Base-by-base conservation (phyloP, 1,140 invertebrate genomes). In the Schlechtendalia chinensis region DNA sequence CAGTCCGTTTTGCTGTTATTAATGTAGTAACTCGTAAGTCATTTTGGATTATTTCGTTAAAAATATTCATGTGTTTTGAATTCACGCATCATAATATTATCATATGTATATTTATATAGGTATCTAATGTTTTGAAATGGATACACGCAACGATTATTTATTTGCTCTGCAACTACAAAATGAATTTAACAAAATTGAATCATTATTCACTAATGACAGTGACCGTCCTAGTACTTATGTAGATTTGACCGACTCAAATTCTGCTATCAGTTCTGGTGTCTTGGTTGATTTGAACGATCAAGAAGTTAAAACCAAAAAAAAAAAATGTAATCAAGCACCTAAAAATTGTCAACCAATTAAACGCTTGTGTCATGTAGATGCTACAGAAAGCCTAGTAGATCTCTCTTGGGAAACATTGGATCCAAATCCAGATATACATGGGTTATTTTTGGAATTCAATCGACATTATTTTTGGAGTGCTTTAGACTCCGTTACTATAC, bases 371-470 rank as follows among this genome's bases (percentile, higher is more conserved):
- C 6, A 6, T 19, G 17, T 12, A 14, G 19, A 79, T 2, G 17
- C 10, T 59, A 39, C 53, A 2, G 29, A 63, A 63, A 63, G 39
- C 61, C 8, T 84, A 11, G 81, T 83, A n/a, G 82, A 84, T 80
- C 72, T 81, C 24, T 74, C 82, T 61, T 84, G 84, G 84, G 98
- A 99, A 86, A 86, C 93, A 5, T 88, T 94, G 0, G 98, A 99
- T 87, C 98, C 98, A 8, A 97, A 91, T 56, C 98, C 98, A 0
- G 93, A 99, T 86, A 90, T 98, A 75, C 89, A 93, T 83, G 89
- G 89, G 0, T 85, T 99, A 67, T 99, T 99, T 87, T 82, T 91
- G 0, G 89, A 93, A 77, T 99, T 97, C 84, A 92, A 98, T 87
- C 85, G 89, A 45, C 88, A 90, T 82, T 99, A 95, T 84, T 99